phyloP scores from a whole-genome alignment of 2,888 invertebrate species.

The Cyclophora punctaria region DNA sequence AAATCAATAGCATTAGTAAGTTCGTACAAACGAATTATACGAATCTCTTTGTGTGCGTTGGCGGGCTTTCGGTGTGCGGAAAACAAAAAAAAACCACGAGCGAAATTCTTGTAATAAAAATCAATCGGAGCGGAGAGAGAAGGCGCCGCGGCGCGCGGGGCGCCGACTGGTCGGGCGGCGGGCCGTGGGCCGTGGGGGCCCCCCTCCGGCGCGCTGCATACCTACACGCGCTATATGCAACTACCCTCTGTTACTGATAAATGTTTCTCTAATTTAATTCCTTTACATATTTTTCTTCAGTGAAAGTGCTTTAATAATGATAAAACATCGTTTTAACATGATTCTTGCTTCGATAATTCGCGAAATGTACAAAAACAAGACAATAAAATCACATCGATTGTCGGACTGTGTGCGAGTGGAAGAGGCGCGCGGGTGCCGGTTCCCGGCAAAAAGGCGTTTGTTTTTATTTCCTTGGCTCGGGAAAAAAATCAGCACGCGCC shows the following conservation, averaged over 20 bases:
- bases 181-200: conserved; percentile 26
- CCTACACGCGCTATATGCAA: conserved; percentile 51
- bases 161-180: conserved; percentile 64
- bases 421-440: conserved; percentile 13
- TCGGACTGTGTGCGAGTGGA: not conserved
- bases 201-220: conserved; percentile 37
- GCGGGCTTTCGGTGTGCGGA: conserved; percentile 55
- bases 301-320: too few species aligned
- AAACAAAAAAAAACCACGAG: conserved; percentile 70
- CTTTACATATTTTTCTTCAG: conserved; percentile 7
- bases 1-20: conserved; percentile 75
- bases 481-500: conserved; percentile 71
- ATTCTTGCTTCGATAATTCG: not conserved
- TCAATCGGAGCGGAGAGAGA: conserved; percentile 74
- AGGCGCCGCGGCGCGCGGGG: conserved; percentile 57
- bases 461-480: conserved; percentile 73
- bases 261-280: not conserved
- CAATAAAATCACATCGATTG: not conserved
- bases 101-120: conserved; percentile 76
- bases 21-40: conserved; percentile 74
- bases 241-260: conserved; percentile 37
- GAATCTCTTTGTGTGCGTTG: conserved; percentile 65
- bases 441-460: conserved; percentile 69
- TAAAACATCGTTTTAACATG: too few species aligned
- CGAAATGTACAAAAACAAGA: not conserved